These are phyloP conservation scores for Eulimnadia texana DNA, from an alignment of 1,140 invertebrate genomes.

Conservation along the genomic window DNA sequence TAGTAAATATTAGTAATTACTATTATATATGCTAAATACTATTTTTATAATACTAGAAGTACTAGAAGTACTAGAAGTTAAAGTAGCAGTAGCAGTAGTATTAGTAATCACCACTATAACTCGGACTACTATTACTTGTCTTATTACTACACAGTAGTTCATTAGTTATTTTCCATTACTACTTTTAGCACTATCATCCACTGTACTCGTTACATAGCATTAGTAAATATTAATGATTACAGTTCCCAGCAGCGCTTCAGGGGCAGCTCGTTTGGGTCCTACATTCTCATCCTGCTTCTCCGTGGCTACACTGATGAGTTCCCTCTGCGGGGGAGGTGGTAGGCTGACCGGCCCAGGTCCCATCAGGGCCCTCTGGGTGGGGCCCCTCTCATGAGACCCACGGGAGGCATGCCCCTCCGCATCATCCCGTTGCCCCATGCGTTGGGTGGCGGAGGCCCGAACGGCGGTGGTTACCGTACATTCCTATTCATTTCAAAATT, in stretches of 20 bases:
- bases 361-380: slow-evolving; percentile 7
- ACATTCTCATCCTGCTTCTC: slow-evolving; percentile 9
- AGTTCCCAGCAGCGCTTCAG: not conserved
- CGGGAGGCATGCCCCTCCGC: not conserved
- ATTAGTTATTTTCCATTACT: too few species aligned
- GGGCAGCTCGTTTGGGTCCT: slow-evolving; percentile 15
- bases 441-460: slow-evolving; percentile 18
- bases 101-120: too few species aligned
- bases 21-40: too few species aligned
- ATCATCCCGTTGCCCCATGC: slow-evolving; percentile 5
- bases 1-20: too few species aligned
- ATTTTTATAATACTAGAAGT: too few species aligned
- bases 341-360: slow-evolving; percentile 8
- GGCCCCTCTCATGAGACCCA: slow-evolving; percentile 1
- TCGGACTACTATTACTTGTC: too few species aligned
- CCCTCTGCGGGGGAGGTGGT: slow-evolving; percentile 22
- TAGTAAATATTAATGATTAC: not conserved
- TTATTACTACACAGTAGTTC: too few species aligned
- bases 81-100: too few species aligned
- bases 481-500: too few species aligned
- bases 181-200: too few species aligned
- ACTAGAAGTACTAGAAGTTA: too few species aligned
- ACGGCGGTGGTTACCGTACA: slow-evolving; percentile 20
- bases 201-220: too few species aligned
- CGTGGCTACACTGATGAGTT: slow-evolving; percentile 32